Conservation (phyloP, 1,140 invertebrate genomes). For the Aphis craccivora region DNA sequence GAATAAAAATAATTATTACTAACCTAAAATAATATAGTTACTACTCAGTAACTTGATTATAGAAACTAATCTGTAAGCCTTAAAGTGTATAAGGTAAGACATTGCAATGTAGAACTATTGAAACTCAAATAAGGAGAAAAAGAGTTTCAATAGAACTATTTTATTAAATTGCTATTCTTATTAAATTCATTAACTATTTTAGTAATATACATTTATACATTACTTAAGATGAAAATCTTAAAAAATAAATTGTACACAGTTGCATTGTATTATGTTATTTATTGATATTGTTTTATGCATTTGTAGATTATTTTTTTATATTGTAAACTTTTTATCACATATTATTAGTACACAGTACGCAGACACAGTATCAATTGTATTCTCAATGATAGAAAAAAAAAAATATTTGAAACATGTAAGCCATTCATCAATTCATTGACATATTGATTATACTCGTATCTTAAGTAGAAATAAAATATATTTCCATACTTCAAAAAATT, state of each 20-base stretch:
- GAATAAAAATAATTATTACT: too few relatives aligned
- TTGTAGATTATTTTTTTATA: not conserved
- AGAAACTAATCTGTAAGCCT: too few relatives aligned
- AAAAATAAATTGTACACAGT: not conserved
- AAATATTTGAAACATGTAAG: not conserved
- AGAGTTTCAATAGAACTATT: not conserved
- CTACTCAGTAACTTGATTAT: too few relatives aligned
- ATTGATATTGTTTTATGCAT: not conserved
- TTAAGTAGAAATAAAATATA: not conserved
- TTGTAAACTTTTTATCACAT: not conserved
- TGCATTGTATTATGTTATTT: not conserved
- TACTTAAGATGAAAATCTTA: not conserved
- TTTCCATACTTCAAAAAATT: not conserved
- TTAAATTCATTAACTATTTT: not conserved
- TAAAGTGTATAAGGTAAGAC: too few relatives aligned
- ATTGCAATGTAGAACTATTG: not conserved
- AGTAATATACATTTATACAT: not conserved
- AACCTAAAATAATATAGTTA: too few relatives aligned
- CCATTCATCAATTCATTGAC: not conserved
- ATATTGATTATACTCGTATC: not conserved
- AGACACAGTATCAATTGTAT: not conserved
- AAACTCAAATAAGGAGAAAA: not conserved
- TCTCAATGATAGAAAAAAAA: not conserved
- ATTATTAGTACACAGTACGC: not conserved
- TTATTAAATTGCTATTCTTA: not conserved